A percentile compares a stretch with the other conserved stretches of the same genome.
phyloP scores from a whole-genome alignment of 1,140 invertebrate genomes.

The Rhizoglyphus robini region DNA sequence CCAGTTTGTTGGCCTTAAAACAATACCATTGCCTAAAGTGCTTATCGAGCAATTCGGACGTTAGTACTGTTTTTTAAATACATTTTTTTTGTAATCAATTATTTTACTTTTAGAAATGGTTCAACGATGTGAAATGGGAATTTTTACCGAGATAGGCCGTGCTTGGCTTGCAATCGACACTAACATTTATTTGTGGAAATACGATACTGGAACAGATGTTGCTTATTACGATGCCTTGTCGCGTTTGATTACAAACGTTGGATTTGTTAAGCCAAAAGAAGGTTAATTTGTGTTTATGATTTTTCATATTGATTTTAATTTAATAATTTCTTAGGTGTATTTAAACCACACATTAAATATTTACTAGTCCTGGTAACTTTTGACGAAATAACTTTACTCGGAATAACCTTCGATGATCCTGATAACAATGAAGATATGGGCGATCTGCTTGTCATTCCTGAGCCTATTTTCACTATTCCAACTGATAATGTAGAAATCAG shows the following conservation, averaged over 20 bases:
- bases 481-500: constrained; percentile 80
- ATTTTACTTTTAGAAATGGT: constrained; percentile 54
- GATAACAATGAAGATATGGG: constrained; percentile 32
- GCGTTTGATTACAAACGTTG: constrained; percentile 32
- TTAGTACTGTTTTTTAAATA: constrained; percentile 43
- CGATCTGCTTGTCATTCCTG: constrained; percentile 82
- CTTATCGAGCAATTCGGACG: constrained; percentile 83
- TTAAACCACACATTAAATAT: constrained; percentile 82
- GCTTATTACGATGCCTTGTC: constrained; percentile 33
- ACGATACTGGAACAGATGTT: constrained; percentile 56
- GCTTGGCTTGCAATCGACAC: constrained; percentile 96
- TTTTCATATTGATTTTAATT: constrained; percentile 13
- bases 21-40: constrained; percentile 74
- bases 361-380: constrained; percentile 77
- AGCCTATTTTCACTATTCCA: constrained; percentile 78
- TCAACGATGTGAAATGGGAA: constrained; percentile 85
- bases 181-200: constrained; percentile 93
- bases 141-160: constrained; percentile 85
- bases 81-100: constrained; percentile 17
- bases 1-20: constrained; percentile 62
- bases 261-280: constrained; percentile 29
- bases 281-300: too few species aligned
- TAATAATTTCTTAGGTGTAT: too few species aligned
- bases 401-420: constrained; percentile 34
- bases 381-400: constrained; percentile 58